phyloP scores from a whole-genome alignment of 2,797 vertebrate species.

The Sebastes baramenuke region DNA sequence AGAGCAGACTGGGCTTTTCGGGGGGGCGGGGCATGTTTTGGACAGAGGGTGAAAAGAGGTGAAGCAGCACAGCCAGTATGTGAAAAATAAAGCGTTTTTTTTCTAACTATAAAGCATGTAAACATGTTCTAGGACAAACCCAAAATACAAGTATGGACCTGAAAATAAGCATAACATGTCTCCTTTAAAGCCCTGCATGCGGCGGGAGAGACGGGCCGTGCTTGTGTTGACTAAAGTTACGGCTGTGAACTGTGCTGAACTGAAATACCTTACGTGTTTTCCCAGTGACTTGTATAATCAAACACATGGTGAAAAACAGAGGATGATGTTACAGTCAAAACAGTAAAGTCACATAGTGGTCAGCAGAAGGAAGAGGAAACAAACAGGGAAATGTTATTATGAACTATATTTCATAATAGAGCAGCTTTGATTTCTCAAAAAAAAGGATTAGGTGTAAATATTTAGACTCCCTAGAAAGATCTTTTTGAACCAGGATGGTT shows the following conservation, averaged over 20 bases:
- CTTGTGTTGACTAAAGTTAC: neutral
- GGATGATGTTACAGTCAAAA: conserved; percentile 59
- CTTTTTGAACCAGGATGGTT: neutral
- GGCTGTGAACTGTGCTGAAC: conserved; percentile 35
- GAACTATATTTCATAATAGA: neutral
- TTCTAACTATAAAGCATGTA: too few relatives aligned
- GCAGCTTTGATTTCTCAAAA: neutral
- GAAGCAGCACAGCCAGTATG: too few relatives aligned
- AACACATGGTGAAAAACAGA: conserved; percentile 44
- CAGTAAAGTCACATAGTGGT: conserved; percentile 35
- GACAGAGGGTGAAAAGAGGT: too few relatives aligned
- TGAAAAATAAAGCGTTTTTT: too few relatives aligned
- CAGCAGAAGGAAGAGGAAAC: conserved; percentile 16
- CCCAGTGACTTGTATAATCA: conserved; percentile 52
- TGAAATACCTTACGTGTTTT: conserved; percentile 56
- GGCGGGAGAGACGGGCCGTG: neutral
- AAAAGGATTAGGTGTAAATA: neutral
- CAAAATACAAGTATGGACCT: too few relatives aligned
- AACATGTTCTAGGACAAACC: too few relatives aligned
- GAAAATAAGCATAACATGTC: too few relatives aligned
- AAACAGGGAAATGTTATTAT: conserved; percentile 5
- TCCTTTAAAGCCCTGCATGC: conserved; percentile 6
- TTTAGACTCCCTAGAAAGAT: neutral
- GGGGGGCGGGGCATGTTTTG: too few relatives aligned
- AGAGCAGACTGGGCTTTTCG: too few relatives aligned